Conservation (phyloP, 2,888 invertebrate genomes). For the Taphrorychus bicolor region DNA sequence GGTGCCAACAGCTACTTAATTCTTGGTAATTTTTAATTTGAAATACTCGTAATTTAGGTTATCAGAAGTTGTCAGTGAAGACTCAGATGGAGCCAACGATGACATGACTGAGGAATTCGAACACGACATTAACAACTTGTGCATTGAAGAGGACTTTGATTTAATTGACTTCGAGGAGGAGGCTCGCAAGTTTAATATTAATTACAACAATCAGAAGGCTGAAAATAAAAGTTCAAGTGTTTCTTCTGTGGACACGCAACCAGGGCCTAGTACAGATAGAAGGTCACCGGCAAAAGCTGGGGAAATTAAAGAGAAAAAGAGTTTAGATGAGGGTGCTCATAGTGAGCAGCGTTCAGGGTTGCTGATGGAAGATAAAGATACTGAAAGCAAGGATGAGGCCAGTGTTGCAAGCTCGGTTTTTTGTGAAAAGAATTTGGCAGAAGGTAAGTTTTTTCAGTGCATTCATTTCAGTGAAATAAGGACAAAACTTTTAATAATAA, state of each 20-base stretch:
- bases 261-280: conserved; percentile 3
- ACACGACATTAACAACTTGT: conserved; percentile 64
- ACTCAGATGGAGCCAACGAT: conserved; percentile 59
- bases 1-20: conserved; percentile 9
- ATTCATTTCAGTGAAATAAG: too few relatives aligned
- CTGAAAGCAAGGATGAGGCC: conserved; percentile 1
- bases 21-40: neutral
- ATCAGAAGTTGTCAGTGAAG: conserved; percentile 65
- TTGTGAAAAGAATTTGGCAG: neutral
- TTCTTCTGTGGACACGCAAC: neutral
- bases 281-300: too few relatives aligned
- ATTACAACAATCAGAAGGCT: conserved; percentile 16
- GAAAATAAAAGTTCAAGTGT: neutral
- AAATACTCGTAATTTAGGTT: conserved; percentile 59
- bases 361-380: neutral
- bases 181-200: conserved; percentile 39
- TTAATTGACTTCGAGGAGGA: conserved; percentile 53
- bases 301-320: neutral
- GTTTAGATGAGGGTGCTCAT: neutral
- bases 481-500: too few relatives aligned
- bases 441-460: neutral
- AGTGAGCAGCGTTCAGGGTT: neutral
- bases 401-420: conserved; percentile 1
- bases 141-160: conserved; percentile 57
- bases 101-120: conserved; percentile 65